Conservation (phyloP, 2,797 vertebrate species). For the Glyptemys insculpta region DNA sequence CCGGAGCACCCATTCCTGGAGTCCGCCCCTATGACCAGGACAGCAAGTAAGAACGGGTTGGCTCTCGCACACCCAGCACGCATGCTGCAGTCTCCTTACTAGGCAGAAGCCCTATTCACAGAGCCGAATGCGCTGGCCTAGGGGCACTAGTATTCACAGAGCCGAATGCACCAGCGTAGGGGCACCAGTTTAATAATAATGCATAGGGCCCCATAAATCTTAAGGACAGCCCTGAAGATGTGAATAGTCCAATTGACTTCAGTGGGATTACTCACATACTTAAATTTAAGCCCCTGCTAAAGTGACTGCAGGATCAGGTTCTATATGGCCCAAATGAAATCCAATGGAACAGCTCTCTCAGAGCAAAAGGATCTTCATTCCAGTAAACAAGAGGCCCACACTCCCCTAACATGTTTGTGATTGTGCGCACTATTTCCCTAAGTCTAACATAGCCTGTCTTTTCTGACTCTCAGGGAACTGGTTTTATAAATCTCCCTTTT, state of each 20-base stretch:
- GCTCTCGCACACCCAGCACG: too few relatives aligned
- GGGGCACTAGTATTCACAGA: too few relatives aligned
- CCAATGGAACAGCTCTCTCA: background rate
- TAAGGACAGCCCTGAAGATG: background rate
- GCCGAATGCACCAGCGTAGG: too few relatives aligned
- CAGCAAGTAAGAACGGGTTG: too few relatives aligned
- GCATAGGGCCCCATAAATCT: too few relatives aligned
- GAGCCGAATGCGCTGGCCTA: too few relatives aligned
- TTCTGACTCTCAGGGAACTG: background rate
- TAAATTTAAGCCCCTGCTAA: background rate
- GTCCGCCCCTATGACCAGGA: background rate
- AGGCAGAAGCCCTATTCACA: too few relatives aligned
- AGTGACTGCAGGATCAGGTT: background rate
- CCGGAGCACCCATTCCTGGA: too few relatives aligned
- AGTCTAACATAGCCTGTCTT: background rate
- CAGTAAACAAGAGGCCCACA: background rate
- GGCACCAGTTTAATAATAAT: too few relatives aligned
- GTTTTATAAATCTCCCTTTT: background rate
- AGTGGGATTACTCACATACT: background rate
- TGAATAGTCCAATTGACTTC: background rate
- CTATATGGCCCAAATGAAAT: background rate
- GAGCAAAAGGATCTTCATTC: background rate
- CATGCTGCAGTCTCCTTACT: too few relatives aligned
- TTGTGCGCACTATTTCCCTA: background rate
- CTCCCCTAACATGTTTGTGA: background rate